A percentile compares a stretch with the other conserved stretches of the same genome.
Evolutionary conservation across 2,888 invertebrate species (phyloP).

Genomic region (Drosophila prolongata): DNA sequence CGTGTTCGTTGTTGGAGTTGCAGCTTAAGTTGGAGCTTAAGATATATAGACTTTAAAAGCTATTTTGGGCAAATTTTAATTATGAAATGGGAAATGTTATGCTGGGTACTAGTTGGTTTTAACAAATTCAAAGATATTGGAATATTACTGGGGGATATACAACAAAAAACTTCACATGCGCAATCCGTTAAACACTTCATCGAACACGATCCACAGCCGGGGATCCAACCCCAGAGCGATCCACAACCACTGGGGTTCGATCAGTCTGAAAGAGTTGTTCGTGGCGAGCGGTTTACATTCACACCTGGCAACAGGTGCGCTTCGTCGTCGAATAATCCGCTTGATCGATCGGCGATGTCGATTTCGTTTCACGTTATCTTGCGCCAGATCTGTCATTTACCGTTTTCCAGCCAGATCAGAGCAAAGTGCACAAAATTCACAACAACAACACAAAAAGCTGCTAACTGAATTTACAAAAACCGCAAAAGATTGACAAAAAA

Average conservation of each 20-base stretch:
- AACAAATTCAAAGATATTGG: neutral
- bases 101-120: too few species aligned
- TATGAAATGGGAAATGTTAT: neutral
- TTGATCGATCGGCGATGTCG: slow-evolving; percentile 21
- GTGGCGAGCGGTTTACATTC: slow-evolving; percentile 83
- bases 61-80: neutral
- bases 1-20: neutral
- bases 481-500: slow-evolving; percentile 1
- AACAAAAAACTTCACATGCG: too few species aligned
- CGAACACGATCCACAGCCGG: neutral
- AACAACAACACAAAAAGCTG: neutral
- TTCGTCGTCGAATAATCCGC: slow-evolving; percentile 7
- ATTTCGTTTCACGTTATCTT: slow-evolving; percentile 61
- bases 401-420: slow-evolving; percentile 45
- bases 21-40: neutral
- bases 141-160: too few species aligned
- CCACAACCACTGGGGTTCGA: slow-evolving; percentile 1
- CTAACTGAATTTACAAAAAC: slow-evolving; percentile 12
- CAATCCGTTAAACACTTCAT: neutral
- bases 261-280: slow-evolving; percentile 42
- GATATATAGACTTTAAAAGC: neutral
- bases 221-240: neutral
- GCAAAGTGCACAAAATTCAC: slow-evolving; percentile 35
- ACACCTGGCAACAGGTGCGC: slow-evolving; percentile 77
- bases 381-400: slow-evolving; percentile 76